A percentile compares a stretch with the other conserved stretches of the same genome.
phyloP scores from a whole-genome alignment of 2,888 invertebrate genomes.

The Hoplodrina ambigua region DNA sequence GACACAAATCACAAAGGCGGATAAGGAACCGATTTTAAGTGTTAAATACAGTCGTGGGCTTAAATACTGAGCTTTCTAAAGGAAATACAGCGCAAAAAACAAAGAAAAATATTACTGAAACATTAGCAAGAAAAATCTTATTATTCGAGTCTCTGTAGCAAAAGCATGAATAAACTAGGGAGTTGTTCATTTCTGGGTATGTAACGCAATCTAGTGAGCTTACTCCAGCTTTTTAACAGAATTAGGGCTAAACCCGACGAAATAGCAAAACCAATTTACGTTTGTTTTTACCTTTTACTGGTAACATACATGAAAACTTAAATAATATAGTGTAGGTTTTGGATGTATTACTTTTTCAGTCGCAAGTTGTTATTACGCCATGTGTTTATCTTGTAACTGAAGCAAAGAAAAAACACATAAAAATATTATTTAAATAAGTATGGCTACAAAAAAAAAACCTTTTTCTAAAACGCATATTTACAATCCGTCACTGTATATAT shows the following conservation, averaged over 20 bases:
- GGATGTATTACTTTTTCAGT: not conserved
- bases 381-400: slow-evolving; percentile 5
- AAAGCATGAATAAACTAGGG: not conserved
- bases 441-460: too few relatives aligned
- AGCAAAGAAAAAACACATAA: not conserved
- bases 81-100: not conserved
- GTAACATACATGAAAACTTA: not conserved
- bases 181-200: slow-evolving; percentile 6
- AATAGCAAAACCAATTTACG: not conserved
- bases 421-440: too few relatives aligned
- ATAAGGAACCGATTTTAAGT: slow-evolving; percentile 3
- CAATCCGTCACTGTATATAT: too few relatives aligned
- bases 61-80: slow-evolving; percentile 10
- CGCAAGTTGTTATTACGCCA: slow-evolving; percentile 12
- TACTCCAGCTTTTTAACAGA: slow-evolving; percentile 2
- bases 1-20: slow-evolving; percentile 26
- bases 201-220: slow-evolving; percentile 10
- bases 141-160: not conserved
- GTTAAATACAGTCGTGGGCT: not conserved
- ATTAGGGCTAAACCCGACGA: slow-evolving; percentile 17
- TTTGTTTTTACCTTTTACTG: slow-evolving; percentile 11
- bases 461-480: too few relatives aligned
- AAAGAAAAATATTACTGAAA: not conserved
- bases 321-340: slow-evolving; percentile 8
- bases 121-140: not conserved